phyloP scores from a whole-genome alignment of 2,113 vertebrate genomes.

The Hemicordylus capensis region DNA sequence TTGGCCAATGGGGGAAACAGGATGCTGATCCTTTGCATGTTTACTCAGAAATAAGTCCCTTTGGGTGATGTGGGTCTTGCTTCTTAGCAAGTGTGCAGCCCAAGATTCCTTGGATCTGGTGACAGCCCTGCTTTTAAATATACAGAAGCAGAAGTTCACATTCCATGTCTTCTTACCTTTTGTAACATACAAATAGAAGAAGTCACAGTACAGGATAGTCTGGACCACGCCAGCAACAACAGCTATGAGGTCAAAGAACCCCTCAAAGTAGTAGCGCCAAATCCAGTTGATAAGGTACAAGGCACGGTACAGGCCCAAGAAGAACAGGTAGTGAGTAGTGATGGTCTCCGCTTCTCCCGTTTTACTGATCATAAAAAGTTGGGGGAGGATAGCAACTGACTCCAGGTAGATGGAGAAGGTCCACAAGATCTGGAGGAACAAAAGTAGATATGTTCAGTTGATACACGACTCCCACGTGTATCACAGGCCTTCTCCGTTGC shows the following conservation, averaged over 20 bases:
- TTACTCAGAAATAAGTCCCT: too few relatives aligned
- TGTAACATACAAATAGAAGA: slow-evolving; percentile 99
- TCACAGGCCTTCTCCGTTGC: too few relatives aligned
- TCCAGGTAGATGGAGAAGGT: slow-evolving; percentile 99
- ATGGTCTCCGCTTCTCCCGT: slow-evolving; percentile 98
- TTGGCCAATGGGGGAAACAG: too few relatives aligned
- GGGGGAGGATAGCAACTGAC: slow-evolving; percentile 96
- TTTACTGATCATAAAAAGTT: slow-evolving; percentile 99
- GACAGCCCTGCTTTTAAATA: too few relatives aligned
- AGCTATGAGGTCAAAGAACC: slow-evolving; percentile 98
- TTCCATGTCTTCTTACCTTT: slow-evolving; percentile 87
- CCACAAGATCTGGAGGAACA: slow-evolving; percentile 89
- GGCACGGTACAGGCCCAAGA: slow-evolving; percentile 95
- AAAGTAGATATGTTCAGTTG: background rate
- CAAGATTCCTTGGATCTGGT: too few relatives aligned
- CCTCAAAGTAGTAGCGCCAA: slow-evolving; percentile 99
- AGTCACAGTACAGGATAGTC: slow-evolving; percentile 98
- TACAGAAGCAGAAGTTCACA: accelerated
- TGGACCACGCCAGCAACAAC: slow-evolving; percentile 97
- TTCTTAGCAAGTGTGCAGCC: too few relatives aligned
- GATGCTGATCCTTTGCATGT: too few relatives aligned
- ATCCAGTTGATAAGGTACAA: slow-evolving; percentile 99
- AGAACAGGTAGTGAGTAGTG: slow-evolving; percentile 99
- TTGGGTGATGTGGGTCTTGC: too few relatives aligned
- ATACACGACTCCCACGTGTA: background rate